These are phyloP conservation scores for Lepidocyrtinus sp. DNA, from an alignment of 2,888 invertebrate genomes.

Conservation along the genomic window DNA sequence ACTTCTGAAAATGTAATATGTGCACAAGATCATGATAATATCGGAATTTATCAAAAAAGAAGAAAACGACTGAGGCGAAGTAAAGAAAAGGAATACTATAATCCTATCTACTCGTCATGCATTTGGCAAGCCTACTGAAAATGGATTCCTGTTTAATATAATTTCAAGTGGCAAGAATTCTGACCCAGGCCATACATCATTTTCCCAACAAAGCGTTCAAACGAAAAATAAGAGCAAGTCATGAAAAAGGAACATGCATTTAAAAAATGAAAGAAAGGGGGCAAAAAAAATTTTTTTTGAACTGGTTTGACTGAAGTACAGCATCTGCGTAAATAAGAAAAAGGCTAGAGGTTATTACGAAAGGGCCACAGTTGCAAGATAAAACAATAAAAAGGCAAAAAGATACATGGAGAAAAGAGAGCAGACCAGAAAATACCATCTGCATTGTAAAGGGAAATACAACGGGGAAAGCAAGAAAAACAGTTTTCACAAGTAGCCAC, in stretches of 20 bases:
- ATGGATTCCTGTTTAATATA: constrained; percentile 54
- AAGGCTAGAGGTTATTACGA: constrained; percentile 2
- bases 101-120: constrained; percentile 9
- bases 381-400: constrained; percentile 22
- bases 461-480: not conserved
- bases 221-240: constrained; percentile 55
- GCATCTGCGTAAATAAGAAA: constrained; percentile 43
- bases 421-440: constrained; percentile 7
- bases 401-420: not conserved
- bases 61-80: not conserved
- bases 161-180: constrained; percentile 59
- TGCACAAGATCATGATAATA: not conserved
- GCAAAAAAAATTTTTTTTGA: no score
- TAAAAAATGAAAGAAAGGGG: constrained; percentile 32
- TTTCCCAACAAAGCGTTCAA: constrained; percentile 56
- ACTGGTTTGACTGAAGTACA: constrained; percentile 33
- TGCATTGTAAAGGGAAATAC: not conserved
- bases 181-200: constrained; percentile 61
- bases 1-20: constrained; percentile 16
- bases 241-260: constrained; percentile 40
- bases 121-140: constrained; percentile 45
- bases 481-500: not conserved
- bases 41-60: constrained; percentile 6
- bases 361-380: constrained; percentile 47
- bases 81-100: not conserved